Evolutionary conservation across 2,113 vertebrate genomes (phyloP), one percentile per base, ranked within the genome.

Genomic region (Lepisosteus oculatus): DNA sequence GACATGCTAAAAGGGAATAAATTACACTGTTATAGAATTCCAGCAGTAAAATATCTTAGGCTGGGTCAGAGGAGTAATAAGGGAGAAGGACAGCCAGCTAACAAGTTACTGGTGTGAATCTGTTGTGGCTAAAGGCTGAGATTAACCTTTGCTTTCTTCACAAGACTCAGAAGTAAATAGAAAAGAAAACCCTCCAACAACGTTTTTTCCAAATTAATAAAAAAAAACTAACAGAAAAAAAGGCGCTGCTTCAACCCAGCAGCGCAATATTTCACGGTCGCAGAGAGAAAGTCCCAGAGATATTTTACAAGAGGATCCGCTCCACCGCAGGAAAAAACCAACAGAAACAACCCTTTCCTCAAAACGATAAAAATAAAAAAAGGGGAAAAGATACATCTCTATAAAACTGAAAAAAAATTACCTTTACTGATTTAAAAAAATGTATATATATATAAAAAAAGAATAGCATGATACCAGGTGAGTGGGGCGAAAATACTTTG

Each of bases 1-100:
- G 88, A 93, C 91, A 93, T 93, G 92, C 92, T 92, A 91, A 91
- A 93, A 94, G 89, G 89, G 89, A 95, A 93, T 93, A 94, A 94
- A 88, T 94, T 94, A 94, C 88, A 94, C 87, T 92, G 87, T 87
- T 91, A 87, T 87, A 89, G 89, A 92, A 91, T 87, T 88, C 82
- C 84, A 87, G 91, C 85, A 85, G 87, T 90, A 90, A 89, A 89
- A 79, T 86, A 86, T 76, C 90, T 92, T 90, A 74, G 86, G 86
- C 89, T 92, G 90, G 86, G 87, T 86, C 86, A 87, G 86, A 86
- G 82, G 86, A 72, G 68, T 3, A 69, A 70, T 68, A 65, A 65
- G 64, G 74, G 55, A 59, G 8, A 44, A 17, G 63, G 55, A 64
- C 71, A 78, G 41, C 74, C 56, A 76, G 67, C 61, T 29, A 45